These are phyloP conservation scores for Drosophila kuntzei DNA, from an alignment of 2,888 invertebrate species.

Conservation along the genomic window DNA sequence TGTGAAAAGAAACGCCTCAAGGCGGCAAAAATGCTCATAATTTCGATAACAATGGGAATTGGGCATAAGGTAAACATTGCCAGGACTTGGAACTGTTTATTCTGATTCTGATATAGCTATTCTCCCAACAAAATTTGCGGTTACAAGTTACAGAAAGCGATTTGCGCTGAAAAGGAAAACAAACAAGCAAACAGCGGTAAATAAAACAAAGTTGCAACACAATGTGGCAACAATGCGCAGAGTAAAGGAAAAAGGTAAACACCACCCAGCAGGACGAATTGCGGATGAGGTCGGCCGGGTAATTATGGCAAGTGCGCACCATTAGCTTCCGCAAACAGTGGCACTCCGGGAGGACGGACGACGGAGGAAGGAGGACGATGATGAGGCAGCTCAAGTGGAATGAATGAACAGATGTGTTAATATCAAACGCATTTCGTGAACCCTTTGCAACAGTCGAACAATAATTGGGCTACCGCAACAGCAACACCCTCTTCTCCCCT, in stretches of 20 bases:
- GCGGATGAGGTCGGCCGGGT: conserved; percentile 51
- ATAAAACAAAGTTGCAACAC: conserved; percentile 68
- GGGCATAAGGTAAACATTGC: conserved; percentile 49
- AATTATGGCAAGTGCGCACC: conserved; percentile 81
- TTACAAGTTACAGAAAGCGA: conserved; percentile 77
- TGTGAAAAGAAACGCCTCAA: conserved; percentile 54
- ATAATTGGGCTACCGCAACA: conserved; percentile 78
- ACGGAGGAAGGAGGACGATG: conserved; percentile 41
- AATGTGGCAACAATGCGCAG: conserved; percentile 66
- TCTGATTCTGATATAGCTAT: background rate
- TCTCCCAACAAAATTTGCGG: conserved; percentile 50
- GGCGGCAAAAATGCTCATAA: conserved; percentile 74
- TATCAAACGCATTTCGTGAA: conserved; percentile 83
- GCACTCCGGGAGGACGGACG: conserved; percentile 37
- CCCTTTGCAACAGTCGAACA: conserved; percentile 77
- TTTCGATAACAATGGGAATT: conserved; percentile 61
- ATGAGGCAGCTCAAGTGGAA: conserved; percentile 83
- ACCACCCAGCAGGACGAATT: conserved; percentile 44
- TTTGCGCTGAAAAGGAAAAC: conserved; percentile 66
- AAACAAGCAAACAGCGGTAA: conserved; percentile 66
- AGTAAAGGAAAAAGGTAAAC: conserved; percentile 23
- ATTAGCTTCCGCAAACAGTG: conserved; percentile 79
- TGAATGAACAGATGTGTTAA: conserved; percentile 85
- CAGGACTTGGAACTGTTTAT: conserved; percentile 30
- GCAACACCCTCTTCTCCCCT: conserved; percentile 65